These are phyloP conservation scores for Matsumyia berberina DNA, from an alignment of 2,888 invertebrate genomes.

Conservation along the genomic window DNA sequence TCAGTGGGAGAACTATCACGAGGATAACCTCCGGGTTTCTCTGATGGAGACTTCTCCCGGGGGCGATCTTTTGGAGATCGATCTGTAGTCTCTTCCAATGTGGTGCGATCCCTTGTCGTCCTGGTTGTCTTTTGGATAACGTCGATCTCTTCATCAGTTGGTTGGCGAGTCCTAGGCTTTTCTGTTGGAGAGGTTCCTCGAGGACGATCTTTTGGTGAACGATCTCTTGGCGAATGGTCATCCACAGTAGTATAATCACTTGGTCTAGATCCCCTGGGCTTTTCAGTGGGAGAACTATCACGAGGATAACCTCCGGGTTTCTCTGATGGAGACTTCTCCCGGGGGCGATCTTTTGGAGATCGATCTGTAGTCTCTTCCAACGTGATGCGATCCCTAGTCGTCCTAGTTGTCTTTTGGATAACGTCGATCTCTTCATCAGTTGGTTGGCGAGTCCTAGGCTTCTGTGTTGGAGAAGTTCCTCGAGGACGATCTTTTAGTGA, in stretches of 20 bases:
- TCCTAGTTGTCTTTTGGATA: background rate
- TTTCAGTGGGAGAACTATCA: constrained; percentile 35
- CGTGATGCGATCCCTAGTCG: background rate
- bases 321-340: background rate
- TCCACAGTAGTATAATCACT: background rate
- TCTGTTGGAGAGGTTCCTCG: constrained; percentile 35
- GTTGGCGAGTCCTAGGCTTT: constrained; percentile 4
- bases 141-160: constrained; percentile 13
- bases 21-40: constrained; percentile 10
- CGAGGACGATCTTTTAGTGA: constrained; percentile 25
- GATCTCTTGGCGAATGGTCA: constrained; percentile 4
- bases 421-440: constrained; percentile 22
- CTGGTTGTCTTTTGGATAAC: background rate
- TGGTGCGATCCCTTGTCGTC: constrained; percentile 5
- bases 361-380: constrained; percentile 3
- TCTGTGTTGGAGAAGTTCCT: constrained; percentile 41
- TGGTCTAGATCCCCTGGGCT: background rate
- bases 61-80: constrained; percentile 11
- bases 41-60: constrained; percentile 28
- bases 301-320: constrained; percentile 45
- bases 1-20: constrained; percentile 43
- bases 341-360: background rate
- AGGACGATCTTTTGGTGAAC: constrained; percentile 1
- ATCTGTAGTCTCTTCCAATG: constrained; percentile 9
- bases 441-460: constrained; percentile 21